Percentiles rank a stretch among this genome's conserved stretches.
Evolutionary conservation across 2,797 vertebrate species (phyloP).

Genomic region (Luscinia luscinia): DNA sequence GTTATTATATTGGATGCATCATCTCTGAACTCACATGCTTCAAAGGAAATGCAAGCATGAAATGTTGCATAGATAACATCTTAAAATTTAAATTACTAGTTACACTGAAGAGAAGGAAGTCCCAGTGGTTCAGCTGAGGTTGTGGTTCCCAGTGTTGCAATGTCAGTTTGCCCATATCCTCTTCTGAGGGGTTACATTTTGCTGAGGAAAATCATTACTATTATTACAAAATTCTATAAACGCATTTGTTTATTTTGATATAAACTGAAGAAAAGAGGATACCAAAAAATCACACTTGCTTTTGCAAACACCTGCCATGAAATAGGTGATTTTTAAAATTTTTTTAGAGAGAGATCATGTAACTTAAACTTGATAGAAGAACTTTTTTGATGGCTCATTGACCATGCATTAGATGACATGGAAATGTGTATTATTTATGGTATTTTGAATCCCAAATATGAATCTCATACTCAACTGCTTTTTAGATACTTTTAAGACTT

Average conservation of each 20-base stretch:
- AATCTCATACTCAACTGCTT: background rate
- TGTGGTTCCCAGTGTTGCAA: background rate
- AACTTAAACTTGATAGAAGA: background rate
- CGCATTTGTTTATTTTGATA: background rate
- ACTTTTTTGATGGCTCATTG: background rate
- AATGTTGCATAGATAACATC: background rate
- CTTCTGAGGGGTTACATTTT: background rate
- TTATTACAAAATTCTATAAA: background rate
- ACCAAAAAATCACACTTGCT: background rate
- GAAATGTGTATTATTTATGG: background rate
- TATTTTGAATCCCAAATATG: background rate
- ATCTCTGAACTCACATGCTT: background rate
- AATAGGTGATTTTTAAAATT: background rate
- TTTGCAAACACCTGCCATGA: background rate
- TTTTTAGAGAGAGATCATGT: fast-evolving
- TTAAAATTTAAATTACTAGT: background rate
- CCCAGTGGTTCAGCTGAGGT: background rate
- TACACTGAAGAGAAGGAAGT: background rate
- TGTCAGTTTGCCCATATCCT: background rate
- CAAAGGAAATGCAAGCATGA: background rate
- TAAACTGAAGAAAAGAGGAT: background rate
- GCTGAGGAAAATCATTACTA: background rate
- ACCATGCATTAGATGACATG: background rate
- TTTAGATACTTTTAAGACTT: background rate
- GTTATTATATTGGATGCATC: background rate